Base-by-base conservation (phyloP, 2,113 vertebrate genomes). In the Ailuropoda melanoleuca region DNA sequence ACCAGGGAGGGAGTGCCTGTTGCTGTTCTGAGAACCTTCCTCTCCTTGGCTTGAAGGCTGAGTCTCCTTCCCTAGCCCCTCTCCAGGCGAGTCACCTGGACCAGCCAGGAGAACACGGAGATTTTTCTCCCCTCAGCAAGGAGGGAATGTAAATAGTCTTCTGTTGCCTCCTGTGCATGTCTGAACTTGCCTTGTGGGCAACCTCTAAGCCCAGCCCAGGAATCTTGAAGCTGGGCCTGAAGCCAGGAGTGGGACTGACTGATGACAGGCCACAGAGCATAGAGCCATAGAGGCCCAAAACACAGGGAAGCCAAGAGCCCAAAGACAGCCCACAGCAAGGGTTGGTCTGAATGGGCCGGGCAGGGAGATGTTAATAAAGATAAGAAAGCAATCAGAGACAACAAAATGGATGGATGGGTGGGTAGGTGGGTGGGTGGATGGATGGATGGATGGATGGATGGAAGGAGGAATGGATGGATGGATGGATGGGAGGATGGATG, bases 11-110 rank as follows among this genome's bases (percentile, higher is more conserved):
- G 46, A 60, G 23, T 26, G 18, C 18, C 4, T 21, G 23, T 37
- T 46, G 7, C 70, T 68, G 5, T 50, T 46, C n/a, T 2, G 6
- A 29, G 88, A 29, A 12, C 31, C 77, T 39, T 83, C 26, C 39
- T 55, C 8, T 6, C 21, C 72, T 66, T 29, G n/a, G 34, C 13
- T 4, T 23, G 17, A 26, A 53, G 80, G 37, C 48, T 89, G 74
- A 7, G 19, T 8, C 12, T 6, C 13, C n/a, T 1, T 15, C 62
- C 21, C 1, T 12, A 21, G 10, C 1, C 11, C 21, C 43, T 43
- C 19, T 43, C n/a, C 13, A 60, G 64, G 19, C 26, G 62, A 60
- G 31, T 80, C 2, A 4, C 31, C 60, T 10, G 5, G 50, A 72
- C 29, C 68, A 60, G 58, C 43, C 29, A 13, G 62, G n/a, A 56